These are phyloP conservation scores for Passer domesticus DNA, from an alignment of 2,113 vertebrate species.

Conservation along the genomic window DNA sequence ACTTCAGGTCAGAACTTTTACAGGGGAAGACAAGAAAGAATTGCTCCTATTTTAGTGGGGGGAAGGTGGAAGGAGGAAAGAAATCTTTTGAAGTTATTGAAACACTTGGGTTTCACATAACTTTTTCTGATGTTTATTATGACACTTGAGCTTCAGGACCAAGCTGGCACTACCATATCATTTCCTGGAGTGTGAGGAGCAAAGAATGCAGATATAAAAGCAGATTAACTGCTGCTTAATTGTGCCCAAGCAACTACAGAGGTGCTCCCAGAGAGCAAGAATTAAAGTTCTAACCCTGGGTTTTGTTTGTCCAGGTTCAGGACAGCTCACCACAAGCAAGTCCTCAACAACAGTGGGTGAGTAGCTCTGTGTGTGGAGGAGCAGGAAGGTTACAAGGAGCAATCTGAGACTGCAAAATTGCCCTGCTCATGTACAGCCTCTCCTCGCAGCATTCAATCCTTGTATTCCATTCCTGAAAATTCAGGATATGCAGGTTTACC, in stretches of 20 bases:
- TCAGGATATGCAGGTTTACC: fast-evolving
- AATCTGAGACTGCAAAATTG: not conserved
- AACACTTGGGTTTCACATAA: not conserved
- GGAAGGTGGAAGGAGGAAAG: not conserved
- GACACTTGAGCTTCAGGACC: not conserved
- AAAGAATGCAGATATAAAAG: not conserved
- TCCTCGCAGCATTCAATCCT: not conserved
- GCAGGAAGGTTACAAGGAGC: not conserved
- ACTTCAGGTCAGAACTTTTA: not conserved
- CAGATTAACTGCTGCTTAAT: not conserved
- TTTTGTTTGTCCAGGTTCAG: not conserved
- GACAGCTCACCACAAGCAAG: not conserved
- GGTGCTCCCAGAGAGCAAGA: not conserved
- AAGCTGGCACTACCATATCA: not conserved
- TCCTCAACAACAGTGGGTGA: not conserved
- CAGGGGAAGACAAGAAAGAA: not conserved
- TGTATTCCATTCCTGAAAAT: not conserved
- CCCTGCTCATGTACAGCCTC: not conserved
- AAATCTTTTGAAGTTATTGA: not conserved
- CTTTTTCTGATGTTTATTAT: not conserved
- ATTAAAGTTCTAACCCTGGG: not conserved
- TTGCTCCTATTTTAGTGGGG: not conserved
- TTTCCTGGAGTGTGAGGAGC: not conserved
- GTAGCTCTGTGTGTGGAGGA: not conserved
- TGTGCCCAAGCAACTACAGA: not conserved